Base-by-base conservation (phyloP, 2,888 invertebrate genomes). In the Sinodicranocentrus sp. region DNA sequence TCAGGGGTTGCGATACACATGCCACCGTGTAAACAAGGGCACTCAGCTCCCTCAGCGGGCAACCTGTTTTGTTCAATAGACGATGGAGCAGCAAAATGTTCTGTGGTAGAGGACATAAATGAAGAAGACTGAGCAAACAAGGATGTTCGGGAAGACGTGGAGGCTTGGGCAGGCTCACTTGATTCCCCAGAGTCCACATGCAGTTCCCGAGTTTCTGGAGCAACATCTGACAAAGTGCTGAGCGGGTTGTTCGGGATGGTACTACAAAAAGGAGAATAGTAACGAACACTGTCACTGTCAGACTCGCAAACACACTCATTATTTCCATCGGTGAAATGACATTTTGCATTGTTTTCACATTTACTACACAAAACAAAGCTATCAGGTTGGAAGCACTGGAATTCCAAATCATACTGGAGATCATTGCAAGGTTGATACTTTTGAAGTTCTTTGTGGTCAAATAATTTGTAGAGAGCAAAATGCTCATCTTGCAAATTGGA, bases 311-410 rank as follows among this genome's bases (percentile, higher is more conserved):
- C 72, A 28, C 87, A 87, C 23, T 84, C 76, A 52, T 87, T 87
- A 10, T 82, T 82, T 5, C 54, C 71, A 17, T 65, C 70, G 5
- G 70, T 80, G 61, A 82, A 79, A 6, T 80, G 79, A 84, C 84
- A 85, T 17, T 67, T 73, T 19, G 76, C 85, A 25, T 39, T 44
- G 15, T 72, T 48, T 65, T 67, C 33, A 63, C 87, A 87, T 52
- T 84, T 63, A 39, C 78, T 77, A 76, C 88, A 88, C 19, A 84
- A 84, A 2, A 87, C 52, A 71, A 88, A 88, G 17, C 33, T 76
- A 2, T 84, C 83, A 3, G 87, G 82, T 15, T 85, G 68, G 17
- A 82, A 87, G 73, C 88, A 88, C 61, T 86, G 84, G 26, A 78
- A 52, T 23, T 33, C 57, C 21, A 88, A 54, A 48, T 88, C 84